Base-by-base conservation (phyloP, 2,113 vertebrate genomes). In the Callaeas wilsoni region DNA sequence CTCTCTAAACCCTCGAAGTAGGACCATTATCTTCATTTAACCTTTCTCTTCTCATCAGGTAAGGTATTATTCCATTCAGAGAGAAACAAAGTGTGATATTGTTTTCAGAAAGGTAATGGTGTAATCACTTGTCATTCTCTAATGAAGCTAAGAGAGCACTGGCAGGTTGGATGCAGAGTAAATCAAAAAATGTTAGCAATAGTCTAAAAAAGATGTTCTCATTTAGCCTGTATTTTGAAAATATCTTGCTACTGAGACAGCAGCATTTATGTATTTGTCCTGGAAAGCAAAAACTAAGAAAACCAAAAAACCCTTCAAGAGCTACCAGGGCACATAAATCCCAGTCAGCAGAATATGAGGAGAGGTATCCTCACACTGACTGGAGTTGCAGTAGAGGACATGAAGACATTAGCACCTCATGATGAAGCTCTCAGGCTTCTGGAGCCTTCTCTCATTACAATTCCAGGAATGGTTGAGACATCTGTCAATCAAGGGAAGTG, bases 381-480 rank as follows among this genome's bases (percentile, higher is more conserved):
- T 55, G 35, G 17, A 23, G 9, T 9, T 80, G 13, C 26, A 57
- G 2, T 33, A 68, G 20, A 70, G 7, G 37, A 17, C 32, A 13
- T 29, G 60, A 78, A 85, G 25, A 32, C 16, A 44, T 8, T 1
- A 47, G 13, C 20, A 49, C 4, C 18, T 52, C 13, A 23, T 21
- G 46, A 68, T 14, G 21, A 80, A 60, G 30, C 8, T 77, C 37
- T 68, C 63, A 68, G 37, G 7, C 27, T 23, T 37, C 44, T 27
- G 46, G 53, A 20, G 3, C 5, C 33, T 68, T 21, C 17, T 52
- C 9, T 33, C 1, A 0, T 44, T 27, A 6, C 22, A 52, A 0
- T 23, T 69, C 27, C 39, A 23, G 55, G 22, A 27, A 44, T 44
- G 37, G 17, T 1, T 68, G 46, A 52, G 44, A 42, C 18, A 60